Conservation (phyloP, 2,888 invertebrate species). For the Tenthredo mesomela region DNA sequence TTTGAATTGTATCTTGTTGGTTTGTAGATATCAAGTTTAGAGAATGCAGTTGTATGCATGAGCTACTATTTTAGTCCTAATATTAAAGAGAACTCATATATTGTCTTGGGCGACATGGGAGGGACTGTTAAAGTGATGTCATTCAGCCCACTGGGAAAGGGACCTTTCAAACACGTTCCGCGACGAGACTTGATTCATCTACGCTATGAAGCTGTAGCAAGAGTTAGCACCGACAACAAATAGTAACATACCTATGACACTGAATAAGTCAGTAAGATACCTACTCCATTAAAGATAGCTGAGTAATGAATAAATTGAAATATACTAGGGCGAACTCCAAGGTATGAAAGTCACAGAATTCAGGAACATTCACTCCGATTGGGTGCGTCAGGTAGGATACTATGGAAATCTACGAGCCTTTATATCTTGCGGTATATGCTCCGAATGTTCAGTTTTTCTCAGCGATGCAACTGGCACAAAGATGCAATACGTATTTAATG, state of each 20-base stretch:
- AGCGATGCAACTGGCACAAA: slow-evolving; percentile 82
- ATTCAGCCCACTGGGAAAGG: slow-evolving; percentile 83
- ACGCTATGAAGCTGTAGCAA: slow-evolving; percentile 81
- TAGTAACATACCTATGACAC: neutral
- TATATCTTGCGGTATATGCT: slow-evolving; percentile 85
- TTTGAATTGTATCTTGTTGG: neutral
- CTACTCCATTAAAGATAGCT: neutral
- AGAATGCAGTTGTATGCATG: slow-evolving; percentile 80
- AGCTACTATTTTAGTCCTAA: slow-evolving; percentile 83
- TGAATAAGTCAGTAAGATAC: slow-evolving; percentile 1
- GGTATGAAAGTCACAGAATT: slow-evolving; percentile 81
- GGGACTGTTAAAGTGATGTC: slow-evolving; percentile 85
- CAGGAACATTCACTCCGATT: slow-evolving; percentile 82
- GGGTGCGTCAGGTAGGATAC: slow-evolving; percentile 86
- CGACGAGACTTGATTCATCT: slow-evolving; percentile 82
- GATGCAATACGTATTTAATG: slow-evolving; percentile 81
- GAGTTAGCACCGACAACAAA: slow-evolving; percentile 70
- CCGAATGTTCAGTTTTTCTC: slow-evolving; percentile 81
- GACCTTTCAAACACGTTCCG: slow-evolving; percentile 86
- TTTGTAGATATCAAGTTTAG: slow-evolving; percentile 82
- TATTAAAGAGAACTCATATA: slow-evolving; percentile 81
- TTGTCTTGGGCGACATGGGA: slow-evolving; percentile 87
- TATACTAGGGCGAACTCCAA: slow-evolving; percentile 77
- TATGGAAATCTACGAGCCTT: slow-evolving; percentile 84
- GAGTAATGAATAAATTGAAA: neutral